Base-by-base conservation (phyloP, 2,113 vertebrate genomes). In the Electrona antarctica region DNA sequence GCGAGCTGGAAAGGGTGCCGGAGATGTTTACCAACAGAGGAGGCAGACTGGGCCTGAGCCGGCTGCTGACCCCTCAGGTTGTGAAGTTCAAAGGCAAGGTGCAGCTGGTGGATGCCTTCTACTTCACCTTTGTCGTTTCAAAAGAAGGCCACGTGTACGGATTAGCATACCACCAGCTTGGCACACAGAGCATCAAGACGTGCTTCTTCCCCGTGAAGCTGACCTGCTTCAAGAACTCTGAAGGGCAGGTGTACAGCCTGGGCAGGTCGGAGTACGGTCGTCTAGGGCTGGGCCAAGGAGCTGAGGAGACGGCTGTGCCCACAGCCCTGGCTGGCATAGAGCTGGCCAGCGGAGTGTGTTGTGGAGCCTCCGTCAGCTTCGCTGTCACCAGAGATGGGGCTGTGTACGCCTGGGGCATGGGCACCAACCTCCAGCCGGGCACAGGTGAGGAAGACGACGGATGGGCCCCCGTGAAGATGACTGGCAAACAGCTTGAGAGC, bases 381-480 rank as follows among this genome's bases (percentile, higher is more conserved):
- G 96, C 97, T 0, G 94, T 98, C 68, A 96, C 96, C 75, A 95
- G 88, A 67, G 95, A n/a, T n/a, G n/a, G 98, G 12, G 91, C 87
- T 69, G 95, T 91, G 0, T 99, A 96, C 45, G 94, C 97, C 46
- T 99, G 98, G 98, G 97, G 98, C 59, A 99, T 99, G 98, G 98
- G 98, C 68, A 98, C 97, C 72, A 99, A 98, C 88, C 78, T 96
- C 84, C 98, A 99, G 83, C 94, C 99, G 51, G 96, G 96, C 81
- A 98, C 97, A 0, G 97, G 96, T 1, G 93, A 96, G 46, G 98
- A 99, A 15, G 95, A 97, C 0, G 98, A 99, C 0, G 93, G 92
- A 59, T 98, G 96, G 96, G 97, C 92, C 79, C 98, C 98, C 0
- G 85, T 95, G 73, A 94, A 96, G 87, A 97, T 99, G 95, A 92